Evolutionary conservation across 2,888 invertebrate genomes (phyloP).

Genomic region (Hetaerina titia): DNA sequence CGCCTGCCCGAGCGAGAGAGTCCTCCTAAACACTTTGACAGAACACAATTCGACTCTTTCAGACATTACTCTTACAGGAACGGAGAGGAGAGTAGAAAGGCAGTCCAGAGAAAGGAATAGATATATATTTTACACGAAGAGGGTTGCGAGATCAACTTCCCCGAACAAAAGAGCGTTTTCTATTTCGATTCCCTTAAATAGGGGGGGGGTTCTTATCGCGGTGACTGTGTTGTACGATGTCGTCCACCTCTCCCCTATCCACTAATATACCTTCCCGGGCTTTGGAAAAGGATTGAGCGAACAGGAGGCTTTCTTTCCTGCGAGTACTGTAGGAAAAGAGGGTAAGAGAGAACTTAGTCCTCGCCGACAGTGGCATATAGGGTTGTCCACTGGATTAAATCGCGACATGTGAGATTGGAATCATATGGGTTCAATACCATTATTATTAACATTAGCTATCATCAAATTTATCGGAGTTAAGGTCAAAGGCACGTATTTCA

Average conservation of each 20-base stretch:
- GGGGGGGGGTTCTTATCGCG: constrained; percentile 45
- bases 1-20: neutral
- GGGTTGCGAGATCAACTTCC: neutral
- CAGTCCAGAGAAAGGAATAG: neutral
- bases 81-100: neutral
- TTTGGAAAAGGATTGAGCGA: neutral
- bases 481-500: neutral
- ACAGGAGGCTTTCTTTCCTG: neutral
- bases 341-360: neutral
- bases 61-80: constrained; percentile 24
- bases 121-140: neutral
- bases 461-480: neutral
- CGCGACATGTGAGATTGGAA: neutral
- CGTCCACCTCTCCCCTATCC: neutral
- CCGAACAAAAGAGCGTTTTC: constrained; percentile 54
- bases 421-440: neutral
- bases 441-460: neutral
- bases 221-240: neutral
- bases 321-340: neutral
- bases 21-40: constrained; percentile 55
- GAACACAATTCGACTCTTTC: constrained; percentile 62
- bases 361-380: constrained; percentile 15
- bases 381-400: neutral
- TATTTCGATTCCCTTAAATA: constrained; percentile 47
- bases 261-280: neutral